Conservation (phyloP, 2,113 vertebrate genomes). For the Jacana jacana region DNA sequence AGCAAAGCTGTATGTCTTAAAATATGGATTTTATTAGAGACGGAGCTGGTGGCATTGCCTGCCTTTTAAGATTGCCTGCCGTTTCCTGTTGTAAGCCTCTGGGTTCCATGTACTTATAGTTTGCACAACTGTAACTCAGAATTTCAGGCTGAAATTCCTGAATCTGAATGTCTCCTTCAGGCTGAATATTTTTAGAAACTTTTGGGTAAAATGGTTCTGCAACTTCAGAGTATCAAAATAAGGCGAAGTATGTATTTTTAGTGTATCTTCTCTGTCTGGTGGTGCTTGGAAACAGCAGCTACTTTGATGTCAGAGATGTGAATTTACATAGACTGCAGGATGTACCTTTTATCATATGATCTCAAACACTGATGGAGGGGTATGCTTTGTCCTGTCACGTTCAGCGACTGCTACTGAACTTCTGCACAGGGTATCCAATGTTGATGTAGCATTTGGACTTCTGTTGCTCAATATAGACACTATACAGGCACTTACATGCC, state of each 20-base stretch:
- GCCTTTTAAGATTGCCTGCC: background rate
- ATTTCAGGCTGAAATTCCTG: background rate
- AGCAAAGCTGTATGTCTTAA: background rate
- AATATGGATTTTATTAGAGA: constrained; percentile 17
- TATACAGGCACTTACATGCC: background rate
- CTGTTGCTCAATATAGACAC: background rate
- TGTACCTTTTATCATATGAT: background rate
- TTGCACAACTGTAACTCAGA: background rate
- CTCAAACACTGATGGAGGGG: background rate
- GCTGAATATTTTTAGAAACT: background rate
- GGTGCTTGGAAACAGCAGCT: background rate
- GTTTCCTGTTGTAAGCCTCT: background rate
- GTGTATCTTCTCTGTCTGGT: background rate
- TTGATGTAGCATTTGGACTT: background rate
- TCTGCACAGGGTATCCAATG: background rate
- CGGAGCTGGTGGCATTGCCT: background rate
- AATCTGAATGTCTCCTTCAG: background rate
- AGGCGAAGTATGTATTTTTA: background rate
- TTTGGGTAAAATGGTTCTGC: background rate
- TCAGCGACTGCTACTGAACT: background rate
- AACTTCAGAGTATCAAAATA: background rate
- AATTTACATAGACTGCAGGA: background rate
- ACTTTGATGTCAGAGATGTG: background rate
- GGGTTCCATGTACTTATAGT: background rate
- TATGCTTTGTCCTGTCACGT: background rate